Evolutionary conservation across 2,113 vertebrate species (phyloP).

Genomic region (Phaethornis superciliosus): DNA sequence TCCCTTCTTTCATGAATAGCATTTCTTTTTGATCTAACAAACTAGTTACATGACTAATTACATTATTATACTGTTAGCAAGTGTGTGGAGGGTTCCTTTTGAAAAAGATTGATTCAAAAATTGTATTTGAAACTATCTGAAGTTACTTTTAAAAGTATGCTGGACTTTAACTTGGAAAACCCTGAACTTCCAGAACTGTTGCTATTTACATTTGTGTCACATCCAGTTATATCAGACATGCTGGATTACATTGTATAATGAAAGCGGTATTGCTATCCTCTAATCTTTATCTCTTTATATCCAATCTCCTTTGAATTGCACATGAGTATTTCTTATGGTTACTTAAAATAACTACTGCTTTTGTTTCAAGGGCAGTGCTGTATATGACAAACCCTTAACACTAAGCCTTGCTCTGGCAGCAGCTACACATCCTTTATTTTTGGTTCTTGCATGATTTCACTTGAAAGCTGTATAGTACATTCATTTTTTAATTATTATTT

Average conservation of each 20-base stretch:
- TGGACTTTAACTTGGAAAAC: neutral
- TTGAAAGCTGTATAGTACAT: neutral
- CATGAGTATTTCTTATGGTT: slow-evolving; percentile 59
- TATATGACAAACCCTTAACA: neutral
- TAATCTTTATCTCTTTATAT: slow-evolving; percentile 73
- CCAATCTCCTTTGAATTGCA: slow-evolving; percentile 57
- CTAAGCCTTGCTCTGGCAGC: neutral
- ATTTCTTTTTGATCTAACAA: neutral
- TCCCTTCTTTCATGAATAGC: neutral
- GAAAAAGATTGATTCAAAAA: neutral
- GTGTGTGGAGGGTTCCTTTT: neutral
- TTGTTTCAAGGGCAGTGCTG: slow-evolving; percentile 47
- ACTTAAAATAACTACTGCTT: slow-evolving; percentile 64
- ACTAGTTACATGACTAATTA: neutral
- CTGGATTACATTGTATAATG: slow-evolving; percentile 66
- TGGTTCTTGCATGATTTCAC: neutral
- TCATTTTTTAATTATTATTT: neutral
- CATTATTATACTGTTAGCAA: slow-evolving; percentile 2
- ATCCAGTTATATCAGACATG: slow-evolving; percentile 52
- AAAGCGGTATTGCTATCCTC: slow-evolving; percentile 53
- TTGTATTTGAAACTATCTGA: neutral
- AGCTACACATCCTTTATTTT: neutral
- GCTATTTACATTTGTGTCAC: slow-evolving; percentile 53
- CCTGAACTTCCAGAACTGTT: slow-evolving; percentile 30
- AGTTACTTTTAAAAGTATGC: neutral